Base-by-base conservation (phyloP, 1,140 invertebrate genomes). In the Sitobion miscanthi region DNA sequence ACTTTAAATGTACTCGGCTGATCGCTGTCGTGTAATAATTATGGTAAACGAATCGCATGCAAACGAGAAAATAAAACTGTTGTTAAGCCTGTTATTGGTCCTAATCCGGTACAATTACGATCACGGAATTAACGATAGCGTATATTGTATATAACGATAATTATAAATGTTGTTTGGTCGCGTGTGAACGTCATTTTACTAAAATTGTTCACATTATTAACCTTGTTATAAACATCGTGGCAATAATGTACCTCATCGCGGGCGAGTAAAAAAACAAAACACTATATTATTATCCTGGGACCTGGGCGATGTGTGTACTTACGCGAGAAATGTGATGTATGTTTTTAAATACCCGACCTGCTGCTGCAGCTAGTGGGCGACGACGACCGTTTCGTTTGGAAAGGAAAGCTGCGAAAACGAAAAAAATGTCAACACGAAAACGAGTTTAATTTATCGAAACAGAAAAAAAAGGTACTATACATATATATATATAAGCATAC, bases 31-130 rank as follows among this genome's bases (percentile, higher is more conserved):
- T n/a, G 45, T 87, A 87, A n/a, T 35, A 87, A 86, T 47, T 17
- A 42, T 20, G n/a, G 23, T 45, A 47, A 87, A 87, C 49, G 25
- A 35, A 49, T 87, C 20, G 45, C 86, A 87, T 7, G 86, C 45
- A n/a, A 87, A 87, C 85, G 23, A 1, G 25, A 87, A n/a, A 87
- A 49, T 47, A 87, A 87, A 49, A n/a, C 30, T 49, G 45, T 35
- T 47, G 45, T 49, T n/a, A 8, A 49, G 47, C 17, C 45, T 49
- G 23, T 49, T 87, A 87, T 87, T 21, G 30, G 47, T 87, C 45
- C 17, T 49, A 52, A 52, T 87, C 47, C 86, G 47, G 45, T 87
- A 87, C 47, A 52, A 87, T 87, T 87, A 87, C 86, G 47, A 49
- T 87, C 86, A 87, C 47, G 86, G 45, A 86, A 86, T 47, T 86